Evolutionary conservation across 2,888 invertebrate genomes (phyloP), one percentile per base, ranked within the genome.

Genomic region (Tachina lurida): DNA sequence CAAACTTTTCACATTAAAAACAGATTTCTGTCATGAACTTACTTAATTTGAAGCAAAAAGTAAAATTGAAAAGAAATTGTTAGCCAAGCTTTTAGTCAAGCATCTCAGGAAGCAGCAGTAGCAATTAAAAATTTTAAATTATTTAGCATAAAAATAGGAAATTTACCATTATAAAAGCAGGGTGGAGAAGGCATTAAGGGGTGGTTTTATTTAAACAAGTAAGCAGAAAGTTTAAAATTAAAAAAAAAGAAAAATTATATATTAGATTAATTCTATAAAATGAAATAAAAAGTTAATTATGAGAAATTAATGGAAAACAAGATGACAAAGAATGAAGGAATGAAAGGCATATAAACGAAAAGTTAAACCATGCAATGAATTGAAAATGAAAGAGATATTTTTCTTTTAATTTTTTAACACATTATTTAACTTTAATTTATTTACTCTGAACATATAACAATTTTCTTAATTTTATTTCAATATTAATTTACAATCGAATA

Each of bases 191-290:
- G 43, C 41, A 43, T 60, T 39, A 39, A 60, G 80, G 58, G 65
- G 43, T 47, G 31, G 13, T 19, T 62, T 74, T 52, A 58, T 65
- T 65, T 67, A 73, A 67, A 56, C 31, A 58, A 56, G 45, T 10
- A 63, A 77, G 58, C 45, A 58, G 19, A 31, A 74, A 65, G 15
- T 58, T 67, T 49, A 58, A 56, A 47, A 45, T 84, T 79, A 65
- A 83, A 77, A 84, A n/a, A 85, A 82, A 87, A 74, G 87, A 67
- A 82, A 85, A 76, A 83, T 71, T 58, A 87, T 49, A 82, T 82
- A 71, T 67, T 63, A 58, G 19, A 67, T 65, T n/a, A 58, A n/a
- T 31, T 5, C 31, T 7, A 31, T 31, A 31, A 31, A 31, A 31
- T 31, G 0, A 31, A 31, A 31, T 31, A 31, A 31, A 31, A 31